phyloP scores from a whole-genome alignment of 1,140 invertebrate genomes.

The Drosophila ambigua region DNA sequence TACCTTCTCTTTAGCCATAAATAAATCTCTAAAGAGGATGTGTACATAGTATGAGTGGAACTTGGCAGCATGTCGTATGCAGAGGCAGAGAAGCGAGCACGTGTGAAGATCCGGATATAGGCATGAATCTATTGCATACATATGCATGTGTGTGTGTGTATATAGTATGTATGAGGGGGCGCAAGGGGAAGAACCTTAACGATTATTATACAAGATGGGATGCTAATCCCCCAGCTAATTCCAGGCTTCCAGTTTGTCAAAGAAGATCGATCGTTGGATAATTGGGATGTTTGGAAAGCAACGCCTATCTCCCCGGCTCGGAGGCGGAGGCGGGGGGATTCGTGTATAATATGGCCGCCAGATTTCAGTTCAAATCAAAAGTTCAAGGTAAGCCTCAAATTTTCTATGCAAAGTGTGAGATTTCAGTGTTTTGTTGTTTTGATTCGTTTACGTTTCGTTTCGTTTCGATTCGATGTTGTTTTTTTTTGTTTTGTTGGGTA shows the following conservation, averaged over 20 bases:
- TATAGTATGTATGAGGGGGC: conserved; percentile 3
- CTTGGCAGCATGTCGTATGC: too few species aligned
- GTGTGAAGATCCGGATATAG: too few species aligned
- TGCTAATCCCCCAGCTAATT: background rate
- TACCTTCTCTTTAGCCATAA: too few species aligned
- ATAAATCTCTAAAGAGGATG: too few species aligned
- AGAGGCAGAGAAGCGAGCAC: too few species aligned
- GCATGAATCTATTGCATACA: too few species aligned
- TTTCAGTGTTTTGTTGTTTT: conserved; percentile 13
- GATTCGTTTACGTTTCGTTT: conserved; percentile 7
- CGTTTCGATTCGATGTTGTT: conserved; percentile 1
- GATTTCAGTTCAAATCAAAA: conserved; percentile 51
- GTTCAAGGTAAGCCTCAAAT: conserved; percentile 56
- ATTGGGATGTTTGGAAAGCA: background rate
- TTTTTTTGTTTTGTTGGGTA: conserved; percentile 1
- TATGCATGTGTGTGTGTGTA: background rate
- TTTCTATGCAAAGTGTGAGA: conserved; percentile 58
- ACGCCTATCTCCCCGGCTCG: too few species aligned
- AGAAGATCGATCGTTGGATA: conserved; percentile 6
- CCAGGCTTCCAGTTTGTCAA: background rate
- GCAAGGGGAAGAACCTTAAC: conserved; percentile 58
- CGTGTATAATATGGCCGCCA: conserved; percentile 16
- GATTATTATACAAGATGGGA: conserved; percentile 41
- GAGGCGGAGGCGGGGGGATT: conserved; percentile 29
- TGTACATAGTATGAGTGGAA: too few species aligned